Evolutionary conservation across 2,888 invertebrate genomes (phyloP).

Genomic region (Saturnia japonica): DNA sequence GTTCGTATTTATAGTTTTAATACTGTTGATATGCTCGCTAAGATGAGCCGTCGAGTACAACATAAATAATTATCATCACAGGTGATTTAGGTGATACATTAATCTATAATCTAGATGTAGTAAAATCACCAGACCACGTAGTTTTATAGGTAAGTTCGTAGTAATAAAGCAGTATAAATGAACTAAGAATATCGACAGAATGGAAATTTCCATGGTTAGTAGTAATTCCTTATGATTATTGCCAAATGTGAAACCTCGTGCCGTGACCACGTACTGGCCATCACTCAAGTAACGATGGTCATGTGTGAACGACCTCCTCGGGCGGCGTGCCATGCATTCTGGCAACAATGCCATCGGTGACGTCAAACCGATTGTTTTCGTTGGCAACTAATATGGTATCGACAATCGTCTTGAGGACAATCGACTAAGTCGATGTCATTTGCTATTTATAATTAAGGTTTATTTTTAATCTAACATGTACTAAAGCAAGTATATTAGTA

Average conservation of each 20-base stretch:
- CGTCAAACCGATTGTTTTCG: slow-evolving; percentile 41
- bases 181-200: slow-evolving; percentile 39
- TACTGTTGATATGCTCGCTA: too few relatives aligned
- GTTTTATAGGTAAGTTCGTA: too few relatives aligned
- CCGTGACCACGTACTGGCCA: slow-evolving; percentile 54
- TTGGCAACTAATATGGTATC: slow-evolving; percentile 30
- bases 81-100: background rate
- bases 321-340: slow-evolving; percentile 44
- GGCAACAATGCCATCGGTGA: slow-evolving; percentile 48
- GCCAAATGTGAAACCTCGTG: slow-evolving; percentile 39
- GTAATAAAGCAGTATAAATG: background rate
- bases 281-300: slow-evolving; percentile 50
- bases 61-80: too few relatives aligned
- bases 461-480: background rate
- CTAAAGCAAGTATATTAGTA: too few relatives aligned
- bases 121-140: too few relatives aligned
- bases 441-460: background rate
- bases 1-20: too few relatives aligned
- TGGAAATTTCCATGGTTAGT: slow-evolving; percentile 37
- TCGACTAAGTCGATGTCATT: background rate
- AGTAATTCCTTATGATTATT: slow-evolving; percentile 37
- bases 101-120: background rate
- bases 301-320: slow-evolving; percentile 60
- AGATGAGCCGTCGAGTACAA: too few relatives aligned
- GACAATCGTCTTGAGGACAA: background rate